Percentiles rank a stretch among this genome's conserved stretches.
phyloP scores from a whole-genome alignment of 2,113 vertebrate species.

The Chaetorhynchus papuensis region DNA sequence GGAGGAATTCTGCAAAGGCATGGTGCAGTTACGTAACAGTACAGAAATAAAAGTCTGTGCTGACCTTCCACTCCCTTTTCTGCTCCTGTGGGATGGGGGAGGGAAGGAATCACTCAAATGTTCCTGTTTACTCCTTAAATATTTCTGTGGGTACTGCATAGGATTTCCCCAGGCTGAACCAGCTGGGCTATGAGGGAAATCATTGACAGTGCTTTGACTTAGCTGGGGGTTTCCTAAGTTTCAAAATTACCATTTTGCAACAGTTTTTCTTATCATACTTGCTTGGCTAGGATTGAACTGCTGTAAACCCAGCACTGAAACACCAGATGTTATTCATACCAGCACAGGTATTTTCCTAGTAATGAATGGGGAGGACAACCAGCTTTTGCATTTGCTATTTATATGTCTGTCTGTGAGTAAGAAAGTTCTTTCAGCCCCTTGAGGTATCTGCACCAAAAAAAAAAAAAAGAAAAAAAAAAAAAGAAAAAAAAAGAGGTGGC shows the following conservation, averaged over 20 bases:
- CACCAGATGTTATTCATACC: not conserved
- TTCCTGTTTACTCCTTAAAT: not conserved
- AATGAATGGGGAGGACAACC: fast-evolving
- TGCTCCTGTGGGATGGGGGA: not conserved
- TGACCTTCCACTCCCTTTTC: not conserved
- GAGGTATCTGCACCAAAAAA: not conserved
- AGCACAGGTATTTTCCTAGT: not conserved
- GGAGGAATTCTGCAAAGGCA: not conserved
- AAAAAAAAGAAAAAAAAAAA: not conserved
- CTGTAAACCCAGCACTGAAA: not conserved
- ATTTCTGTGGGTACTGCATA: not conserved
- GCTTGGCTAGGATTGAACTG: not conserved
- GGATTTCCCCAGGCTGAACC: not conserved
- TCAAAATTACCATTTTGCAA: not conserved
- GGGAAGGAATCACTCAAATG: not conserved
- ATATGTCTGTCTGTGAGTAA: not conserved
- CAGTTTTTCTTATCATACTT: not conserved
- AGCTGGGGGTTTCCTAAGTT: constrained; percentile 6
- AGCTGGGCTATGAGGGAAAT: not conserved
- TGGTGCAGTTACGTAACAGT: not conserved
- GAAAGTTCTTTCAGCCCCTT: not conserved
- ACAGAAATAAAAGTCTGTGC: not conserved
- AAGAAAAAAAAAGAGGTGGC: not conserved
- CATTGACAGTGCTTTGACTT: not conserved
- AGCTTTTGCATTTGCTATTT: not conserved